Evolutionary conservation across 2,113 vertebrate genomes (phyloP).

Genomic region (Ameiurus melas): DNA sequence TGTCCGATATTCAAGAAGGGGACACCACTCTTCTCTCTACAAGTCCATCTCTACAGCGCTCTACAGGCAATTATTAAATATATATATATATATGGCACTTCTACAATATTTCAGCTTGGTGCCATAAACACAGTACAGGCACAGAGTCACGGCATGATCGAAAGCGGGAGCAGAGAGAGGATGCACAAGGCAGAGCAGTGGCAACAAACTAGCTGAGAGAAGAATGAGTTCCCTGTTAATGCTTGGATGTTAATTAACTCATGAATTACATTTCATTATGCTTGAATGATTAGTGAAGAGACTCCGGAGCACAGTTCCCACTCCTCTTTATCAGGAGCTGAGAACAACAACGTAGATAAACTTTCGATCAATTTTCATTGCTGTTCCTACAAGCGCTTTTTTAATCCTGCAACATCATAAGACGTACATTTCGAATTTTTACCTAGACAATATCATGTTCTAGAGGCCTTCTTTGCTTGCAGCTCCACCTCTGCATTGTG

Average conservation of each 20-base stretch:
- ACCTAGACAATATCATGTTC: background rate
- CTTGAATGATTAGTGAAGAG: background rate
- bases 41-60: too few relatives aligned
- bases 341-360: background rate
- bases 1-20: too few relatives aligned
- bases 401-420: background rate
- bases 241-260: slow-evolving; percentile 4
- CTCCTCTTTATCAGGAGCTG: slow-evolving; percentile 4
- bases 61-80: too few relatives aligned
- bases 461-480: background rate
- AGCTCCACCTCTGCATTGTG: background rate
- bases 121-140: background rate
- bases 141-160: background rate
- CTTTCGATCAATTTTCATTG: background rate
- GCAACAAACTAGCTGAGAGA: background rate
- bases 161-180: background rate
- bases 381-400: background rate
- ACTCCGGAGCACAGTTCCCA: slow-evolving; percentile 11
- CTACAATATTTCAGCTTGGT: background rate
- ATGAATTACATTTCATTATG: slow-evolving; percentile 9
- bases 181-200: background rate
- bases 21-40: too few relatives aligned
- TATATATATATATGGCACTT: background rate
- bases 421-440: background rate
- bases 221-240: background rate